These are phyloP conservation scores for Synergus itoensis DNA, from an alignment of 2,888 invertebrate species.

Conservation along the genomic window DNA sequence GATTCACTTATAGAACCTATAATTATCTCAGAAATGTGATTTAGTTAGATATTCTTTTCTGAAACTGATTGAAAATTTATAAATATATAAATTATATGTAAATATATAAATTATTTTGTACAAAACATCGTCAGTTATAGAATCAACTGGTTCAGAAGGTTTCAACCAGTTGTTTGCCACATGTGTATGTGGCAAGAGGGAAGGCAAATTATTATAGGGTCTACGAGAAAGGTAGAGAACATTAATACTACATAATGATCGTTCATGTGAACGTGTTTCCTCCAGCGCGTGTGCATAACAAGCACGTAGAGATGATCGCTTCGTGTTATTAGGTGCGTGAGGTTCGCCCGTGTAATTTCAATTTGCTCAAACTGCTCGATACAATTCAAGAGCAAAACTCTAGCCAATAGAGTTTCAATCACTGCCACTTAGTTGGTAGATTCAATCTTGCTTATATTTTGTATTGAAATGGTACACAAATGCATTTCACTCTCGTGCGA, in stretches of 20 bases:
- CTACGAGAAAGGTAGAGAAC: not conserved
- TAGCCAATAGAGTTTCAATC: conserved; percentile 12
- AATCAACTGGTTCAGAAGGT: not conserved
- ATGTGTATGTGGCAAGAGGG: not conserved
- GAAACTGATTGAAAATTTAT: not conserved
- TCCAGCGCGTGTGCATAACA: not conserved
- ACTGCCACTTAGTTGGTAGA: not conserved
- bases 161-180: not conserved
- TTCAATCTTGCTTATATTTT: not conserved
- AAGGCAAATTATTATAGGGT: not conserved
- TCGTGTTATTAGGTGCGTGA: conserved; percentile 15
- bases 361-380: not conserved
- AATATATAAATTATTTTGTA: too few species aligned
- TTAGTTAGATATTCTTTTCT: not conserved
- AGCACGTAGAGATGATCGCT: conserved; percentile 17
- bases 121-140: not conserved
- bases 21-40: not conserved
- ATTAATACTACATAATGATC: conserved; percentile 10
- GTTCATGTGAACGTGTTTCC: not conserved
- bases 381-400: conserved; percentile 1
- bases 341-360: not conserved
- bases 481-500: not conserved
- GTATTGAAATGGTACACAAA: not conserved
- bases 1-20: not conserved
- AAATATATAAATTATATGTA: too few species aligned